Conservation (phyloP, 2,113 vertebrate species). For the Dermatemys mawii region DNA sequence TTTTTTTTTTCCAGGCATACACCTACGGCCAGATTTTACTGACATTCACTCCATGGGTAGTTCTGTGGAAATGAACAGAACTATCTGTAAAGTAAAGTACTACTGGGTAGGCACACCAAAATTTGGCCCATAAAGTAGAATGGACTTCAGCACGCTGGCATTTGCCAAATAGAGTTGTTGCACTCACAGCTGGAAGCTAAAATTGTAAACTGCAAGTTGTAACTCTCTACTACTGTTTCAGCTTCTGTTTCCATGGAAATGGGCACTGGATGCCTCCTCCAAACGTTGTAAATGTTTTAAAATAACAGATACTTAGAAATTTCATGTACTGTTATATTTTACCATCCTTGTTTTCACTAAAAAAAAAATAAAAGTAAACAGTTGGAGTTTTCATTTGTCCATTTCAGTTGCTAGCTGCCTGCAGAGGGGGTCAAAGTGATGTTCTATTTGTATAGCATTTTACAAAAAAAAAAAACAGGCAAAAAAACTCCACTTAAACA, state of each 20-base stretch:
- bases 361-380: neutral
- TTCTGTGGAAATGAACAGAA: neutral
- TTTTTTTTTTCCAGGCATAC: neutral
- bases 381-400: neutral
- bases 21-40: neutral
- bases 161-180: neutral
- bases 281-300: neutral
- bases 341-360: neutral
- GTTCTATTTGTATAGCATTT: neutral
- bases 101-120: neutral
- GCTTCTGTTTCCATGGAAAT: neutral
- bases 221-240: neutral
- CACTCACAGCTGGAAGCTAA: neutral
- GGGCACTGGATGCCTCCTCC: neutral
- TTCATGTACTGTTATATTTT: neutral
- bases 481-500: neutral
- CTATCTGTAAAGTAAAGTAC: neutral
- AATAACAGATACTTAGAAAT: neutral
- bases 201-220: neutral
- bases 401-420: neutral
- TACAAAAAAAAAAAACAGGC: neutral
- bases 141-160: neutral
- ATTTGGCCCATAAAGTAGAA: neutral
- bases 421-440: accelerated
- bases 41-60: neutral